phyloP scores from a whole-genome alignment of 2,113 vertebrate genomes.

The Protomyctophum bolini region DNA sequence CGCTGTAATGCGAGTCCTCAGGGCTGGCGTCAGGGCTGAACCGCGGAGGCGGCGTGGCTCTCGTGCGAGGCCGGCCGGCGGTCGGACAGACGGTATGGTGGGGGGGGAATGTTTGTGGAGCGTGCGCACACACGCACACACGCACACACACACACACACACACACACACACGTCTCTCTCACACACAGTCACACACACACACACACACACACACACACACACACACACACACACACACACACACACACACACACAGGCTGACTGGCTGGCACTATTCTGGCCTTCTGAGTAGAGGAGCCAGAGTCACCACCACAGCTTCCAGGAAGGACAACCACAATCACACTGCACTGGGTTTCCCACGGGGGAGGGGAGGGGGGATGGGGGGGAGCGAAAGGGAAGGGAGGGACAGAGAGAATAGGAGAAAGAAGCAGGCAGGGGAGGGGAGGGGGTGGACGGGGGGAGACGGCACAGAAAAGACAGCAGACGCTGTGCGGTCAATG shows the following conservation, averaged over 20 bases:
- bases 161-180: too few relatives aligned
- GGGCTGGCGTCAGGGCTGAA: conserved; percentile 72
- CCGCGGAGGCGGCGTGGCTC: conserved; percentile 69
- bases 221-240: conserved; percentile 27
- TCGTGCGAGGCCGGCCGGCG: conserved; percentile 73
- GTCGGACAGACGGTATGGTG: conserved; percentile 70
- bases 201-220: not conserved
- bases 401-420: not conserved
- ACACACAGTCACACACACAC: not conserved
- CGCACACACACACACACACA: too few relatives aligned
- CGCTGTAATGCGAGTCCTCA: conserved; percentile 58
- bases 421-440: not conserved
- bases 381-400: not conserved
- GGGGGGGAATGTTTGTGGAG: conserved; percentile 71
- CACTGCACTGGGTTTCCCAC: conserved; percentile 79
- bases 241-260: conserved; percentile 29
- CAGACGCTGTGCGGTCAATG: not conserved
- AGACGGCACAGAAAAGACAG: not conserved
- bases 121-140: conserved; percentile 25
- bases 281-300: conserved; percentile 67
- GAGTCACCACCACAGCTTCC: conserved; percentile 78
- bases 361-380: conserved; percentile 62
- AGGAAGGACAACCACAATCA: conserved; percentile 79
- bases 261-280: conserved; percentile 70
- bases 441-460: conserved; percentile 29